These are phyloP conservation scores for Spilarctia lutea DNA, from an alignment of 2,888 invertebrate genomes.

Conservation along the genomic window DNA sequence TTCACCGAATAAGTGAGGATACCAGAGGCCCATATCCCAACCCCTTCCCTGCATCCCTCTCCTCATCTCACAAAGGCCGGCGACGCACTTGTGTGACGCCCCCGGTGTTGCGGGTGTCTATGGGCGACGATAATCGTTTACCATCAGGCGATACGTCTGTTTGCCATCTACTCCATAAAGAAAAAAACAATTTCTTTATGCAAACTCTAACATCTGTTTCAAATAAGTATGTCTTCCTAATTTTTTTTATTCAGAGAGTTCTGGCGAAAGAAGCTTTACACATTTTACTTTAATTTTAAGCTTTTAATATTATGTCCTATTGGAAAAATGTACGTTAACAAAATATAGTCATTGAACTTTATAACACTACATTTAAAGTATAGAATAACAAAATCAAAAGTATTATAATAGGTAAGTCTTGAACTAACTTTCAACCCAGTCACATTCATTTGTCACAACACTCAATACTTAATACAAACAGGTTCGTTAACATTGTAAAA, in stretches of 20 bases:
- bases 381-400: not conserved
- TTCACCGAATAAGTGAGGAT: too few species aligned
- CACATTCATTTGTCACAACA: constrained; percentile 58
- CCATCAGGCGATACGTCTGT: too few species aligned
- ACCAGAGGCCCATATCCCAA: too few species aligned
- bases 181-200: too few species aligned
- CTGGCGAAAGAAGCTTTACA: not conserved
- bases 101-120: too few species aligned
- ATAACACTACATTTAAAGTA: not conserved
- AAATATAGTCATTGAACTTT: not conserved
- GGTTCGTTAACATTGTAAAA: constrained; percentile 14
- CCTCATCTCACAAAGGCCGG: too few species aligned
- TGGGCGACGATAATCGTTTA: too few species aligned
- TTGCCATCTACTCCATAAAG: too few species aligned
- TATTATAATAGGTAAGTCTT: constrained; percentile 23
- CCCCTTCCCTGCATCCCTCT: too few species aligned
- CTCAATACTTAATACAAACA: constrained; percentile 55
- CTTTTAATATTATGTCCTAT: not conserved
- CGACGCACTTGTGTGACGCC: too few species aligned
- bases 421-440: constrained; percentile 56
- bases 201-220: not conserved
- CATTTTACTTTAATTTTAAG: not conserved
- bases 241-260: not conserved
- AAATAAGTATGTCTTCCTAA: not conserved
- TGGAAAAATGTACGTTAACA: not conserved